Conservation (phyloP, 2,113 vertebrate genomes). For the Buteo buteo region DNA sequence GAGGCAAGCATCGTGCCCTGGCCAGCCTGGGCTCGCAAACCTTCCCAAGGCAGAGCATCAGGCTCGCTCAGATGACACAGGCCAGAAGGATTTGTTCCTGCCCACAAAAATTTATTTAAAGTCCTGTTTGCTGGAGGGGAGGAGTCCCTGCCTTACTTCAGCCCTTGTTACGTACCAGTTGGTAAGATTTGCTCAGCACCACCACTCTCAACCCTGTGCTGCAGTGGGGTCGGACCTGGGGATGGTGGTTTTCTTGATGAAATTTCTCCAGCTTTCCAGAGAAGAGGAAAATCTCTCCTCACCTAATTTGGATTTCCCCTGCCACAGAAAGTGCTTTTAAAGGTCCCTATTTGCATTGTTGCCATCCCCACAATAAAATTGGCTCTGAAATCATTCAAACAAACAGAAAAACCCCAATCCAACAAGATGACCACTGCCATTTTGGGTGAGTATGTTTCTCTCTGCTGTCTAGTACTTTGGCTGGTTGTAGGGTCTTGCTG, state of each 20-base stretch:
- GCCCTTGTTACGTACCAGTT: rapidly evolving
- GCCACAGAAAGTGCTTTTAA: not conserved
- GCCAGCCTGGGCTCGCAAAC: not conserved
- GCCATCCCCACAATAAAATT: not conserved
- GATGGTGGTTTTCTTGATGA: not conserved
- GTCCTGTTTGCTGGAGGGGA: not conserved
- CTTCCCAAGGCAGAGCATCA: not conserved
- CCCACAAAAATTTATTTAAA: not conserved
- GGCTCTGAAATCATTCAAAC: not conserved
- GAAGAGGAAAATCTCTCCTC: not conserved
- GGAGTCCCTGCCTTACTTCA: not conserved
- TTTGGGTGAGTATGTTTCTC: not conserved
- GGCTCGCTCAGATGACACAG: not conserved
- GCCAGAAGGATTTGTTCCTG: not conserved
- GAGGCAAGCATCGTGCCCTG: not conserved
- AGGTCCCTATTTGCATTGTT: not conserved
- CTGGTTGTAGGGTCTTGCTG: not conserved
- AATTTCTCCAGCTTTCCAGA: not conserved
- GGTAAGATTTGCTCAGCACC: not conserved
- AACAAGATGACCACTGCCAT: not conserved
- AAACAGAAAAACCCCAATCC: not conserved
- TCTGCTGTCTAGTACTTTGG: not conserved
- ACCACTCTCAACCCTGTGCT: not conserved
- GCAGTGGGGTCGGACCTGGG: rapidly evolving
- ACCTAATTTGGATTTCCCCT: not conserved